Evolutionary conservation across 2,888 invertebrate genomes (phyloP).

Genomic region (Dioctria rufipes): DNA sequence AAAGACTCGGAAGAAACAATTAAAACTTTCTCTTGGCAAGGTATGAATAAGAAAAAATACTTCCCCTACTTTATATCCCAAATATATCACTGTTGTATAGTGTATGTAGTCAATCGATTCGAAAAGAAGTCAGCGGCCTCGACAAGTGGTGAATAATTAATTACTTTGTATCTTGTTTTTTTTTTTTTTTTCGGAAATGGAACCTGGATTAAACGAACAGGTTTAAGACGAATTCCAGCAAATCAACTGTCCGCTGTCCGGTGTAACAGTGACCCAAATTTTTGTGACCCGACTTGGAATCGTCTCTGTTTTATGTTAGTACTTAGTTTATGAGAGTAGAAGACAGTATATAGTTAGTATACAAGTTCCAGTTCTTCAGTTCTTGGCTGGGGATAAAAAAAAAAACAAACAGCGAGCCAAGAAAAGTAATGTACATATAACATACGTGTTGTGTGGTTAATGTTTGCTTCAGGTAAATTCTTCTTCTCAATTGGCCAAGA

Average conservation of each 20-base stretch:
- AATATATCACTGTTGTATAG: not conserved
- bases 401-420: conserved; percentile 9
- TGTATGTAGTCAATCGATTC: conserved; percentile 15
- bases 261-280: conserved; percentile 54
- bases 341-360: not conserved
- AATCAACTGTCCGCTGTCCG: conserved; percentile 50
- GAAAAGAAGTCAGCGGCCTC: conserved; percentile 2
- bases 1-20: conserved; percentile 10
- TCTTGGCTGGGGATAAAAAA: not conserved
- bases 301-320: conserved; percentile 9
- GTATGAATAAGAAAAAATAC: conserved; percentile 9
- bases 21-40: conserved; percentile 30
- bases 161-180: conserved; percentile 4
- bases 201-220: conserved; percentile 23
- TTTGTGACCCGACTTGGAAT: conserved; percentile 33
- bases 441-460: not conserved
- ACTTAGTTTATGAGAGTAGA: conserved; percentile 12
- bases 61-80: conserved; percentile 1
- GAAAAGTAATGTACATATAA: conserved; percentile 16
- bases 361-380: conserved; percentile 37
- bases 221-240: conserved; percentile 47
- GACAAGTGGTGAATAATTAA: conserved; percentile 44
- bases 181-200: conserved; percentile 46
- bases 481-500: conserved; percentile 22
- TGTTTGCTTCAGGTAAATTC: conserved; percentile 5